Evolutionary conservation across 2,113 vertebrate genomes (phyloP).

Genomic region (Panthera leo): DNA sequence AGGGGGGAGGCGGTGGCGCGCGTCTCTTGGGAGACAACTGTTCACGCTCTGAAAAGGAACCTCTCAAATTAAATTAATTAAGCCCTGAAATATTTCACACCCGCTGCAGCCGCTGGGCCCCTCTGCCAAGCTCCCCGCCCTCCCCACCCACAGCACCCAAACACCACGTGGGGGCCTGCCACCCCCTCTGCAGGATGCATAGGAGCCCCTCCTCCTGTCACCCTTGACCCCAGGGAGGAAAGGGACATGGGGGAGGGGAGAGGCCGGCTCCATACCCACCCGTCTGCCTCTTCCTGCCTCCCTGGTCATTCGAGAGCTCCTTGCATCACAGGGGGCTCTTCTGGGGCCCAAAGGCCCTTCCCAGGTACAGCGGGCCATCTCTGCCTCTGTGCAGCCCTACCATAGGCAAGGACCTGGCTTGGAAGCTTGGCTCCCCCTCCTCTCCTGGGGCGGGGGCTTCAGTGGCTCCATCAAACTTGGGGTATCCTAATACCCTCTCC

Average conservation of each 20-base stretch:
- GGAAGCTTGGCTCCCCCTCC: not conserved
- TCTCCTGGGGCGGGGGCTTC: not conserved
- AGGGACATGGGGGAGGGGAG: fast-evolving
- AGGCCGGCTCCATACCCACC: too few species aligned
- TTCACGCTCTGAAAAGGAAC: conserved; percentile 56
- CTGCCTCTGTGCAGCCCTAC: too few species aligned
- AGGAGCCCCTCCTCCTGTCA: not conserved
- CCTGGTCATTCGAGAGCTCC: not conserved
- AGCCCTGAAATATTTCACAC: conserved; percentile 38
- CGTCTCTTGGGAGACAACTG: conserved; percentile 54
- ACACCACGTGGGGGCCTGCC: not conserved
- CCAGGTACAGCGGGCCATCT: fast-evolving
- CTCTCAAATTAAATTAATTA: conserved; percentile 71
- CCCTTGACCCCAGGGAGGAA: not conserved
- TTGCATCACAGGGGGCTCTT: fast-evolving
- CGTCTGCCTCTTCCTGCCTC: not conserved
- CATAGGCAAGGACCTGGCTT: not conserved
- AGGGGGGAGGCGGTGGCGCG: not conserved
- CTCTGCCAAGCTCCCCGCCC: not conserved
- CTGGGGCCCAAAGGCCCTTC: not conserved
- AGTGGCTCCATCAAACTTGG: not conserved
- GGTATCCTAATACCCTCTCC: not conserved
- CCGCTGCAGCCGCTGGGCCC: not conserved
- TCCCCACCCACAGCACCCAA: not conserved
- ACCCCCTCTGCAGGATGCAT: too few species aligned